Evolutionary conservation across 2,888 invertebrate genomes (phyloP).

Genomic region (Erpobdella octoculata): DNA sequence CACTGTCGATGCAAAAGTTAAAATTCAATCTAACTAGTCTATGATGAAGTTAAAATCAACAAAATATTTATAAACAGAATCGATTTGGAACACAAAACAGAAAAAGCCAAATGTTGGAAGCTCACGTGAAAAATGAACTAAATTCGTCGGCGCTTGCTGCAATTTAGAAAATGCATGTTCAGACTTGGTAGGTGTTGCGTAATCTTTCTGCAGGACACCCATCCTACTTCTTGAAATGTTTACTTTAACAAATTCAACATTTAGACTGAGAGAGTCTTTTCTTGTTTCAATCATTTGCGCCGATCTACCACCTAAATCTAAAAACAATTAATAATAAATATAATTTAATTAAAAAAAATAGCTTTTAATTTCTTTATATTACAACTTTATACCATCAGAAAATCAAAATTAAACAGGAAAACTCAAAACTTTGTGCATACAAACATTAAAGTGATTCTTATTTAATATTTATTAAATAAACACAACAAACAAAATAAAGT

Average conservation of each 20-base stretch:
- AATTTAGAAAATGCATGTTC: conserved; percentile 30
- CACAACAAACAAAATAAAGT: no score
- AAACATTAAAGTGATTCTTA: no score
- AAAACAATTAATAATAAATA: background rate
- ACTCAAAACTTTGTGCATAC: no score
- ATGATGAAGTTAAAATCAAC: background rate
- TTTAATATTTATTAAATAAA: no score
- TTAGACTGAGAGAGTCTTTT: conserved; percentile 88
- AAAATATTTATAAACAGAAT: background rate
- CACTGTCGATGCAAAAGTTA: conserved; percentile 56
- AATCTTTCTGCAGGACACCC: conserved; percentile 58
- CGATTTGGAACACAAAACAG: background rate
- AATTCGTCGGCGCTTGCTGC: conserved; percentile 40
- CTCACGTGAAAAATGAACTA: conserved; percentile 81
- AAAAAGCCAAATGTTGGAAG: conserved; percentile 34
- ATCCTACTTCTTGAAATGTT: conserved; percentile 84
- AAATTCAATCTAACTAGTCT: background rate
- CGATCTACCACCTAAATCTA: background rate
- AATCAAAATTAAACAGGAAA: no score
- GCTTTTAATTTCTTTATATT: no score
- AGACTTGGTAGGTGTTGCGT: conserved; percentile 26
- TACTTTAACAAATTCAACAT: conserved; percentile 93
- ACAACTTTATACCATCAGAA: no score
- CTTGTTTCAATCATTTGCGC: conserved; percentile 50
- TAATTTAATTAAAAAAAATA: background rate